Conservation (phyloP, 2,797 vertebrate species). For the Hybognathus amarus region DNA sequence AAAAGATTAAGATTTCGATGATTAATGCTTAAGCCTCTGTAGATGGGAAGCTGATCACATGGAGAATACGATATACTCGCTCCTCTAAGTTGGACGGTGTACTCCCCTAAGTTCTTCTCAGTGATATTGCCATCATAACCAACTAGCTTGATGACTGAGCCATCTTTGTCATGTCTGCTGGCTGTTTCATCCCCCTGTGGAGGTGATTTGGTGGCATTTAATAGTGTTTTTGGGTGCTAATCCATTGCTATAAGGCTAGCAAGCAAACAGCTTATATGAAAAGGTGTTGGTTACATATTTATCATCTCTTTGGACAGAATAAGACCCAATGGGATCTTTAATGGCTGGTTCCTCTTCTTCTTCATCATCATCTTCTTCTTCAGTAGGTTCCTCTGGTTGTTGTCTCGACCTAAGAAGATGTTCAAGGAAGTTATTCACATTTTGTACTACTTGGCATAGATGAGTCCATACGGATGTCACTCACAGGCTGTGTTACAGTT, state of each 20-base stretch:
- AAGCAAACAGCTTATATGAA: background rate
- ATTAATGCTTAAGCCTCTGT: background rate
- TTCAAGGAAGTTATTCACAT: background rate
- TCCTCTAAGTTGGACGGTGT: constrained; percentile 59
- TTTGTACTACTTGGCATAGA: background rate
- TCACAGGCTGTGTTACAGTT: constrained; percentile 35
- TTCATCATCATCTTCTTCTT: constrained; percentile 48
- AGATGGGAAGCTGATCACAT: background rate
- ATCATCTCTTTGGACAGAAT: constrained; percentile 11
- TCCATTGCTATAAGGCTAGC: background rate
- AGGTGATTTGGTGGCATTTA: constrained; percentile 8
- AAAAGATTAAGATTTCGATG: background rate
- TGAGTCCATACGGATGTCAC: constrained; percentile 51
- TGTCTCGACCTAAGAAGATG: constrained; percentile 28
- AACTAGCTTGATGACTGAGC: constrained; percentile 71
- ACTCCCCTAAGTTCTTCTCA: constrained; percentile 69
- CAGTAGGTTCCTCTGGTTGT: constrained; percentile 38
- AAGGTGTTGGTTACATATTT: constrained; percentile 43
- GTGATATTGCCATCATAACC: constrained; percentile 78
- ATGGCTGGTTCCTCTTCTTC: constrained; percentile 44
- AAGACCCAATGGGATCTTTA: background rate
- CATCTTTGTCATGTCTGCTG: constrained; percentile 36
- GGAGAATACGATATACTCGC: constrained; percentile 59
- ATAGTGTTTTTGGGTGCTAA: background rate
- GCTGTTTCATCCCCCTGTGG: constrained; percentile 33